Conservation (phyloP, 2,888 invertebrate species). For the Metopia argyrocephala region DNA sequence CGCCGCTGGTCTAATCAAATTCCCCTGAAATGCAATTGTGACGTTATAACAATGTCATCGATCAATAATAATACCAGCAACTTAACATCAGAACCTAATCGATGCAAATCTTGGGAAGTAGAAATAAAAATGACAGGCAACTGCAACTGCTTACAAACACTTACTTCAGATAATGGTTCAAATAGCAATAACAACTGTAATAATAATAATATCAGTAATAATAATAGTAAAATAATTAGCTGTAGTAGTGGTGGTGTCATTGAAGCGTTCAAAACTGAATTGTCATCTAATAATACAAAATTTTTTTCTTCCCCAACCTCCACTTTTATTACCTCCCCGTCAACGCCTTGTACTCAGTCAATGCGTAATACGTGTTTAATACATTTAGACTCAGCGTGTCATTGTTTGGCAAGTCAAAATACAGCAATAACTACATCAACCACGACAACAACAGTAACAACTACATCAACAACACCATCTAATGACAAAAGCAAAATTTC, state of each 20-base stretch:
- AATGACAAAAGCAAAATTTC: conserved; percentile 51
- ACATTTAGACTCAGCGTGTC: conserved; percentile 50
- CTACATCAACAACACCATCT: conserved; percentile 44
- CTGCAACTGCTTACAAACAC: conserved; percentile 43
- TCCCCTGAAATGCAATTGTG: conserved; percentile 70
- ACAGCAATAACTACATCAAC: conserved; percentile 45
- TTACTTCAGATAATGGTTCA: not conserved
- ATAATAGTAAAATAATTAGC: not conserved
- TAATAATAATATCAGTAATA: conserved; percentile 19
- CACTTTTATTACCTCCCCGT: not conserved
- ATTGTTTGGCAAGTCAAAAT: conserved; percentile 63
- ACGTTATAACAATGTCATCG: not conserved
- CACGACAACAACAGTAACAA: conserved; percentile 34
- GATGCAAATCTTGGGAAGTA: conserved; percentile 45
- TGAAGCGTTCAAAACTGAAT: conserved; percentile 37
- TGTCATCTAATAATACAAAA: conserved; percentile 30
- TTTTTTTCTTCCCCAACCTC: conserved; percentile 39
- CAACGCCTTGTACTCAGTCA: conserved; percentile 14
- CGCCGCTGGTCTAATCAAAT: conserved; percentile 75
- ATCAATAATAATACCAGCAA: conserved; percentile 36
- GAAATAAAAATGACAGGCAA: conserved; percentile 30
- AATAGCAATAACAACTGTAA: conserved; percentile 5
- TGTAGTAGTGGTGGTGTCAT: conserved; percentile 39
- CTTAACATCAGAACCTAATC: not conserved
- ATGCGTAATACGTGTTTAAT: conserved; percentile 55